A percentile compares a stretch with the other conserved stretches of the same genome.
phyloP scores from a whole-genome alignment of 2,888 invertebrate genomes.

The Metellina segmentata region DNA sequence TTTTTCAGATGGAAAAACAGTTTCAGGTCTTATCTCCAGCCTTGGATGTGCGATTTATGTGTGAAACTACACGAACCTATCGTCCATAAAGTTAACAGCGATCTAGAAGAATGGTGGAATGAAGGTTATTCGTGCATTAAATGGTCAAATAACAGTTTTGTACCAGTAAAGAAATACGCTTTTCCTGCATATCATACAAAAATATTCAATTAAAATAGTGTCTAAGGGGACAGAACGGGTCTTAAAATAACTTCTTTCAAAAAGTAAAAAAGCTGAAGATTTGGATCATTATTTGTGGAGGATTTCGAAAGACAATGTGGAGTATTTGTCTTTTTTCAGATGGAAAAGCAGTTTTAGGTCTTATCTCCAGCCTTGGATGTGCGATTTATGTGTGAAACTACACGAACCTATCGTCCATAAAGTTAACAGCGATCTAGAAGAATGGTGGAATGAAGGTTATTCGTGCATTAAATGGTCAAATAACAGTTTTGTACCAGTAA shows the following conservation, averaged over 20 bases:
- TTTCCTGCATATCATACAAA: conserved; percentile 64
- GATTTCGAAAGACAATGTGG: conserved; percentile 27
- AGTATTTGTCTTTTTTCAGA: conserved; percentile 66
- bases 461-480: conserved; percentile 60
- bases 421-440: conserved; percentile 2
- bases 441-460: conserved; percentile 69
- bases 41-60: conserved; percentile 76
- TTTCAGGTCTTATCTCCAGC: conserved; percentile 61
- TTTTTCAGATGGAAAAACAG: conserved; percentile 71
- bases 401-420: background rate
- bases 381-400: conserved; percentile 69
- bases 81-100: background rate
- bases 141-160: conserved; percentile 54
- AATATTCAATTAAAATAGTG: conserved; percentile 26
- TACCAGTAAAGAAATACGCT: background rate
- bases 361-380: conserved; percentile 75
- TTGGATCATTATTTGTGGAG: conserved; percentile 68
- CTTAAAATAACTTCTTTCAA: too few species aligned
- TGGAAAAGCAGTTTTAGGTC: conserved; percentile 68
- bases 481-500: conserved; percentile 11
- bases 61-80: conserved; percentile 48
- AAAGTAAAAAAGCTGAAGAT: too few species aligned
- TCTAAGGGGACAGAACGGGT: too few species aligned
- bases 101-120: conserved; percentile 67
- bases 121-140: conserved; percentile 49